A percentile compares a stretch with the other conserved stretches of the same genome.
These are phyloP conservation scores for Corythornis madagascariensis DNA, from an alignment of 2,113 vertebrate species.

Conservation along the genomic window DNA sequence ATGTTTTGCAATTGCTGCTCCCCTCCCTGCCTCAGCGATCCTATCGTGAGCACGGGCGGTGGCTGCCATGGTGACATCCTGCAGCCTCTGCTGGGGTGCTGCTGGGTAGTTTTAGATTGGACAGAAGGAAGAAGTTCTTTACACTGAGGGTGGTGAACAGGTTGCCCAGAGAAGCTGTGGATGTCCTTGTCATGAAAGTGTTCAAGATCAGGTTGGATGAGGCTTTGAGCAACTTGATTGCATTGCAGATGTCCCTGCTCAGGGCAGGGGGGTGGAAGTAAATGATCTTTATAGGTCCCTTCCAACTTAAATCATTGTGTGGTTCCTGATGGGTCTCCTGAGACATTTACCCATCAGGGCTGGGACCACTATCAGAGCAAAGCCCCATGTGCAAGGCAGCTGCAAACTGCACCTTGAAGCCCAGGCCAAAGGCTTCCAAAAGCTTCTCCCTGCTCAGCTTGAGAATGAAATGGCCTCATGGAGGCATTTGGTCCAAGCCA, in stretches of 20 bases:
- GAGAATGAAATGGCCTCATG: background rate
- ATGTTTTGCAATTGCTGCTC: background rate
- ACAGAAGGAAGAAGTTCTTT: no score
- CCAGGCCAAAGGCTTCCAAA: background rate
- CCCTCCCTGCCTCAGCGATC: background rate
- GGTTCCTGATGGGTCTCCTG: background rate
- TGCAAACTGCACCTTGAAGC: background rate
- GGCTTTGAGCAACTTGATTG: no score
- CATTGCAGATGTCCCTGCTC: no score
- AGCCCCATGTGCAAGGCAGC: background rate
- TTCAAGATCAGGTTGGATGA: no score
- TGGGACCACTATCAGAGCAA: background rate
- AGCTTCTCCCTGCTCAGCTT: background rate
- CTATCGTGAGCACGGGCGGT: background rate
- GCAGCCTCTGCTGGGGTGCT: rapidly evolving
- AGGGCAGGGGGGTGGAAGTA: background rate
- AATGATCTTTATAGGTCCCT: background rate
- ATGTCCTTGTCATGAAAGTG: no score
- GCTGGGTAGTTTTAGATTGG: background rate
- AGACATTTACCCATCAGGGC: rapidly evolving
- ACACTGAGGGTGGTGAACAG: no score
- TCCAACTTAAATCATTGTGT: background rate
- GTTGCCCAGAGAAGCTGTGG: no score
- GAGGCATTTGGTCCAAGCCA: background rate
- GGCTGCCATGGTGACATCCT: background rate